Conservation (phyloP, 37 sponge, comb jelly and placozoan genomes). For the Hormiphora californensis region DNA sequence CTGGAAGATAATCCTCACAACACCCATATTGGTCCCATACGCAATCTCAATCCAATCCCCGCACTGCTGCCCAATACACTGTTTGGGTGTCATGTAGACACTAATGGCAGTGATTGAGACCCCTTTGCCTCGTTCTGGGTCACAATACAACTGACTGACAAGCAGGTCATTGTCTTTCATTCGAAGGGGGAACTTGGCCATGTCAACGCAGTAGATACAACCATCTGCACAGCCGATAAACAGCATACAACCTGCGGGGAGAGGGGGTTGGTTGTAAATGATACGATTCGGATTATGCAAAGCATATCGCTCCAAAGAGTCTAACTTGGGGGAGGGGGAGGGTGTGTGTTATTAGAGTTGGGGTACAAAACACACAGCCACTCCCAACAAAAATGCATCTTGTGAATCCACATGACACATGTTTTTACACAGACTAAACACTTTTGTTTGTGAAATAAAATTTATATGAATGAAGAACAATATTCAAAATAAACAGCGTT, state of each 20-base stretch:
- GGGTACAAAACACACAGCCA: no score
- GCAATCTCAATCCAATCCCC: slow-evolving; percentile 96
- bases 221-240: slow-evolving; percentile 85
- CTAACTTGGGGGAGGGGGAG: no score
- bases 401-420: no score
- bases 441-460: no score
- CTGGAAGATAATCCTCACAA: slow-evolving; percentile 78
- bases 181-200: slow-evolving; percentile 96
- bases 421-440: no score
- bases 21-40: slow-evolving; percentile 85
- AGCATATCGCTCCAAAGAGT: no score
- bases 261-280: no score
- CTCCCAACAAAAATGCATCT: no score
- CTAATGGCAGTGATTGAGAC: slow-evolving; percentile 56
- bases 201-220: slow-evolving; percentile 85
- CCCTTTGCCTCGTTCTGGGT: slow-evolving; percentile 72
- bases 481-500: no score
- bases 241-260: slow-evolving; percentile 66
- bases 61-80: slow-evolving; percentile 62
- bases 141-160: slow-evolving; percentile 84
- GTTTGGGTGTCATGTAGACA: slow-evolving; percentile 81
- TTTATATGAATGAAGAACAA: no score
- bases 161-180: slow-evolving; percentile 99
- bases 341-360: no score
- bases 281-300: no score